Conservation (phyloP, 2,888 invertebrate species). For the Andrena camellia region DNA sequence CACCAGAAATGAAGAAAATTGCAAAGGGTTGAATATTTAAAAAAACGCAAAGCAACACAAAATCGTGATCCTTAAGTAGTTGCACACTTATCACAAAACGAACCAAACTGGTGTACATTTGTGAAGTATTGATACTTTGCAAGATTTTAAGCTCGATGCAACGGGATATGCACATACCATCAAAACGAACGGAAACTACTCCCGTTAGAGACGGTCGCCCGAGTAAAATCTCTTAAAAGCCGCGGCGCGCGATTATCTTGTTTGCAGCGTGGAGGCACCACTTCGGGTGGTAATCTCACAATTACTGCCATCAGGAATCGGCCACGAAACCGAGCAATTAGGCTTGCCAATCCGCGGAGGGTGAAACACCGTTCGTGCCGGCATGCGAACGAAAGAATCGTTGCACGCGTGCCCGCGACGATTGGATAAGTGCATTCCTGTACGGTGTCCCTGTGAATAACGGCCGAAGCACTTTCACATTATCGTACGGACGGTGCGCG, state of each 20-base stretch:
- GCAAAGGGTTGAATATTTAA: too few relatives aligned
- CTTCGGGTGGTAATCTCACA: constrained; percentile 39
- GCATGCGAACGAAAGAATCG: constrained; percentile 62
- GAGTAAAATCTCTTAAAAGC: constrained; percentile 25
- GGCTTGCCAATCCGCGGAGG: constrained; percentile 39
- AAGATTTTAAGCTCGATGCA: not conserved
- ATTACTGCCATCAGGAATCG: constrained; percentile 51
- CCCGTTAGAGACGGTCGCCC: constrained; percentile 24
- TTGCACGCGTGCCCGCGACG: constrained; percentile 47
- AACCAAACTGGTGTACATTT: too few relatives aligned
- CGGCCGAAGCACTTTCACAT: constrained; percentile 64
- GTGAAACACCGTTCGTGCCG: constrained; percentile 51
- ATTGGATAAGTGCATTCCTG: constrained; percentile 72
- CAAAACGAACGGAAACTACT: constrained; percentile 6
- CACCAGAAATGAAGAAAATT: too few relatives aligned
- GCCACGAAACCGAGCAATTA: constrained; percentile 63
- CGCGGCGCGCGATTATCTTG: constrained; percentile 36
- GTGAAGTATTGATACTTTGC: too few relatives aligned
- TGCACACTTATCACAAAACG: too few relatives aligned
- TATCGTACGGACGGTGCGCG: constrained; percentile 52
- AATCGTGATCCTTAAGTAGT: too few relatives aligned
- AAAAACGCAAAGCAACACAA: too few relatives aligned
- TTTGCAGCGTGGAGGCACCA: constrained; percentile 23
- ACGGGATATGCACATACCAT: not conserved
- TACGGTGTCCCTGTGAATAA: constrained; percentile 62